Base-by-base conservation (phyloP, 2,888 invertebrate genomes). In the Caenorhabditis sp. region DNA sequence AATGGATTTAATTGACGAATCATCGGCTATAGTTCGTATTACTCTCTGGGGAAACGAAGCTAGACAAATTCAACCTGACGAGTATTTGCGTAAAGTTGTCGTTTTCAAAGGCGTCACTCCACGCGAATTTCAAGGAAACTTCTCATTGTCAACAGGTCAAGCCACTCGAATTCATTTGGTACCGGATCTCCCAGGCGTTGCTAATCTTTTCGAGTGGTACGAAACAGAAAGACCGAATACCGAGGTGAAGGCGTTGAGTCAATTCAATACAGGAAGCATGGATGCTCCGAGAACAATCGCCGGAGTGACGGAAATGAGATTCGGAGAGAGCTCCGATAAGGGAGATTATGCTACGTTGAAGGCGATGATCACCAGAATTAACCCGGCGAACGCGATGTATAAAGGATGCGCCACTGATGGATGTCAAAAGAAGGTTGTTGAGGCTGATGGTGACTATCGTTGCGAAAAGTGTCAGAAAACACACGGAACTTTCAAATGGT, bases 391-490 rank as follows among this genome's bases (percentile, higher is more conserved):
- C 88, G 92, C 93, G 3, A 89, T 95, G 63, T 99, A 99, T 89
- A 93, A 93, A 89, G 93, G 97, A 0, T 99, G 99, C 83, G 93
- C 95, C 0, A 91, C 91, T 60, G 92, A 93, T 1, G 92, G 92
- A 62, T 99, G 99, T 89, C 95, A 96, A 88, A 99, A 99, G 89
- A 99, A 99, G 51, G 70, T 77, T n/a, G 24, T 59, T n/a, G 95
- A 97, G 88, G 92, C 93, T 85, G 92, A 93, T 77, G 95, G 95
- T 94, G 94, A 94, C 36, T 97, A 92, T 89, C 91, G 95, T 62
- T 99, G 99, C 89, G 97, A 97, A 88, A 97, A 97, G 89, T 99
- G 99, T 88, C 92, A 92, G 85, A 90, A 92, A 64, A 94, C 94
- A 78, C 93, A 91, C 88, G 92, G 93, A 0, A 93, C 93, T 81